phyloP scores from a whole-genome alignment of 1,140 invertebrate species.

The Portunus trituberculatus region DNA sequence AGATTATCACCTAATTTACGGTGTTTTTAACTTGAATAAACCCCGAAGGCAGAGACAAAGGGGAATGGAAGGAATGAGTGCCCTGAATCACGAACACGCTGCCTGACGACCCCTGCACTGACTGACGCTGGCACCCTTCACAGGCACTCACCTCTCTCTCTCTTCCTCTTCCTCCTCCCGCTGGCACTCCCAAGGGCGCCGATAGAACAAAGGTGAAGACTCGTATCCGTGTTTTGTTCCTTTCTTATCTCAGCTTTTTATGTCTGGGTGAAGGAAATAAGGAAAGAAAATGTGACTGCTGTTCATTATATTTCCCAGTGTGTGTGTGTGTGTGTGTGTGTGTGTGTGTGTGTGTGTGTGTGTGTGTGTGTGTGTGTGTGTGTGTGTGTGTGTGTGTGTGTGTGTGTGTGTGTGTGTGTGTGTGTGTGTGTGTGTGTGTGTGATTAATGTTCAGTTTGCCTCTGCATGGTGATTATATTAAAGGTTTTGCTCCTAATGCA shows the following conservation, averaged over 20 bases:
- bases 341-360: too few relatives aligned
- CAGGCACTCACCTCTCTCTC: not conserved
- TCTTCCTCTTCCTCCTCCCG: not conserved
- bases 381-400: not conserved
- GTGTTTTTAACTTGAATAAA: not conserved
- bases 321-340: not conserved
- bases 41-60: not conserved
- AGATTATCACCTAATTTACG: slow-evolving; percentile 2
- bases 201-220: too few relatives aligned
- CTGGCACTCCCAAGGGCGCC: not conserved
- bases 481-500: too few relatives aligned
- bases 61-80: not conserved
- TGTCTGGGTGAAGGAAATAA: too few relatives aligned
- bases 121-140: too few relatives aligned
- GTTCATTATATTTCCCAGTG: too few relatives aligned
- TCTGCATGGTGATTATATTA: too few relatives aligned
- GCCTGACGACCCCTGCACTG: not conserved
- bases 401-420: too few relatives aligned
- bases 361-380: too few relatives aligned
- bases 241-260: not conserved
- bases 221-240: not conserved
- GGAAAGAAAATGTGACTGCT: too few relatives aligned
- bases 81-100: not conserved
- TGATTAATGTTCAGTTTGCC: too few relatives aligned
- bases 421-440: too few relatives aligned